Conservation (phyloP, 2,888 invertebrate species). For the Hirtodrosophila cameraria region DNA sequence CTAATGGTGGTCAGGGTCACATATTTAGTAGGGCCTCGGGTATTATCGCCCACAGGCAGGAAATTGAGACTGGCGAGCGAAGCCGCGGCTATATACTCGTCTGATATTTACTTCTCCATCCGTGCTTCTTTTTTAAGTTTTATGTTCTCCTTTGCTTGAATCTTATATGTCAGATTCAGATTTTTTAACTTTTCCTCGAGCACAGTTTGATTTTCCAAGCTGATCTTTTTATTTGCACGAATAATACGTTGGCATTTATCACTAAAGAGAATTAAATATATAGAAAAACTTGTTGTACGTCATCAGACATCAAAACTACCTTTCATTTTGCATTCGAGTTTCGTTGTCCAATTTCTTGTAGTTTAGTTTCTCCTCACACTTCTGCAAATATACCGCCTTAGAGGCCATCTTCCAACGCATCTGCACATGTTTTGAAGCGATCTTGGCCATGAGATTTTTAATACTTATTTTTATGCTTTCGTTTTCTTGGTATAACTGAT, state of each 20-base stretch:
- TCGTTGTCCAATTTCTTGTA: constrained; percentile 15
- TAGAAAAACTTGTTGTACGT: neutral
- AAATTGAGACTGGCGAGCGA: too few species aligned
- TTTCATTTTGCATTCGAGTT: constrained; percentile 35
- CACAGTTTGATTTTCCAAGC: constrained; percentile 59
- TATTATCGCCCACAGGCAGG: too few species aligned
- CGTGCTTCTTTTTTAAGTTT: constrained; percentile 61
- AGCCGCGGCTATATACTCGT: too few species aligned
- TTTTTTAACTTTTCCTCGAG: constrained; percentile 65
- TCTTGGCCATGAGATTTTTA: neutral
- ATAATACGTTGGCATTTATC: constrained; percentile 71
- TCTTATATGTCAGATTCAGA: constrained; percentile 46
- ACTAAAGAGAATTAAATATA: constrained; percentile 42
- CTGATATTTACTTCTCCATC: constrained; percentile 81
- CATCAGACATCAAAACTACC: constrained; percentile 11
- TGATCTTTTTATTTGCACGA: constrained; percentile 52
- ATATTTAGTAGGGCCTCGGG: too few species aligned
- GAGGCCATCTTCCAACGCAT: constrained; percentile 25
- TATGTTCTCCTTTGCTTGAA: constrained; percentile 56
- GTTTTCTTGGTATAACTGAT: constrained; percentile 51
- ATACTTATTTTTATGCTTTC: constrained; percentile 34
- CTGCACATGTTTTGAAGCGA: constrained; percentile 16
- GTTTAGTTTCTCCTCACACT: constrained; percentile 29
- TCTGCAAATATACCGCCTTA: constrained; percentile 20
- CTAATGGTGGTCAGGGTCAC: too few species aligned